Conservation (phyloP, 2,113 vertebrate genomes). For the Urocynchramus pylzowi region DNA sequence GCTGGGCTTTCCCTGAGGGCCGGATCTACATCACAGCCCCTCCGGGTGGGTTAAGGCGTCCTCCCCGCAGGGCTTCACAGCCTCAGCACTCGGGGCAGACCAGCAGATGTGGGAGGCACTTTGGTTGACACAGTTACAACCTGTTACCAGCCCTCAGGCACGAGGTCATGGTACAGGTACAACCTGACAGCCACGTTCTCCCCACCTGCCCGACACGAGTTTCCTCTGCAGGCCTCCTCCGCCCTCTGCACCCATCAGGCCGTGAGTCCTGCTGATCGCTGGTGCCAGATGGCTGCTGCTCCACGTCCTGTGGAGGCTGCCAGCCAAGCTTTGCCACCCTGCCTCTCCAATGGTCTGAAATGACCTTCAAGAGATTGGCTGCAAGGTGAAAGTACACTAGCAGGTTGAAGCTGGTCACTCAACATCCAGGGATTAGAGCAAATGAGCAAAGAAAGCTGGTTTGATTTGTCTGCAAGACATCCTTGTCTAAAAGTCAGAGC, state of each 20-base stretch:
- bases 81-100: accelerated
- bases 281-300: not conserved
- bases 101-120: not conserved
- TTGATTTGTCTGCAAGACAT: not conserved
- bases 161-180: not conserved
- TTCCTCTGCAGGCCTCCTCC: not conserved
- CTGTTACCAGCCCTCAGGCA: not conserved
- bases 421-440: not conserved
- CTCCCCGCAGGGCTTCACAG: not conserved
- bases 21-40: not conserved
- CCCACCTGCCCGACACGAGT: not conserved
- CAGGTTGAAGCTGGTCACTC: not conserved
- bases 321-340: not conserved
- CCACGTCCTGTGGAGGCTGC: not conserved
- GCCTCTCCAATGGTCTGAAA: not conserved
- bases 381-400: not conserved
- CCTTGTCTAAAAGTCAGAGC: not conserved
- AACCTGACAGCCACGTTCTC: not conserved
- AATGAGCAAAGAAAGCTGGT: not conserved
- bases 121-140: not conserved
- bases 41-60: not conserved
- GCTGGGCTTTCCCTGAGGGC: not conserved
- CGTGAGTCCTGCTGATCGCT: not conserved
- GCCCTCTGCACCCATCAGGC: not conserved
- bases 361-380: not conserved